Conservation (phyloP, 2,113 vertebrate genomes). For the Bagarius yarrelli region DNA sequence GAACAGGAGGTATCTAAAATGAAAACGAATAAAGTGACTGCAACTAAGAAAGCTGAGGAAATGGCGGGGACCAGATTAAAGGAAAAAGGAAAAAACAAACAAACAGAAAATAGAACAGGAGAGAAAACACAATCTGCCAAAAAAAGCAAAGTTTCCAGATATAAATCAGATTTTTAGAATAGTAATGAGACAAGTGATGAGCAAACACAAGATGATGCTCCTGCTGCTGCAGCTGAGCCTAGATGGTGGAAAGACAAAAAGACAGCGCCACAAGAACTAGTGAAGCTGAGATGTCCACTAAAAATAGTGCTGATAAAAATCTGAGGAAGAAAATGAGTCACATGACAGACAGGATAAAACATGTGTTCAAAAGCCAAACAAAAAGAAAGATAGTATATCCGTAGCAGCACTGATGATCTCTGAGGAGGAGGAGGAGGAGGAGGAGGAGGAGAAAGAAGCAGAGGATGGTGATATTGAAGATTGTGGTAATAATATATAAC, state of each 20-base stretch:
- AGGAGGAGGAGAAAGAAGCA: too few relatives aligned
- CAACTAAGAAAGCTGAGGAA: slow-evolving; percentile 5
- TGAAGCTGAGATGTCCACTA: not conserved
- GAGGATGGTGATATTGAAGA: too few relatives aligned
- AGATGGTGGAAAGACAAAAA: not conserved
- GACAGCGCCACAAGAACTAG: not conserved
- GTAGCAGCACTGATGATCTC: not conserved
- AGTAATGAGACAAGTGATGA: slow-evolving; percentile 24
- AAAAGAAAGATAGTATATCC: slow-evolving; percentile 10
- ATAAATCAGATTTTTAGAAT: slow-evolving; percentile 12
- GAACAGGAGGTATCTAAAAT: slow-evolving; percentile 35
- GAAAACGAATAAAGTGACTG: slow-evolving; percentile 8
- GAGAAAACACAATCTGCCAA: slow-evolving; percentile 48
- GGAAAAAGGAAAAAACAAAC: slow-evolving; percentile 38
- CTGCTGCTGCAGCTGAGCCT: slow-evolving; percentile 4
- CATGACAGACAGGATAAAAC: not conserved
- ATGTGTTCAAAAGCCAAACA: not conserved
- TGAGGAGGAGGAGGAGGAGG: slow-evolving; percentile 14
- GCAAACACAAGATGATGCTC: not conserved
- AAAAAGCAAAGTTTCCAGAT: not conserved
- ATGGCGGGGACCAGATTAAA: slow-evolving; percentile 18
- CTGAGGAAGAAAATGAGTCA: slow-evolving; percentile 36
- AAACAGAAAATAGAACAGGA: slow-evolving; percentile 33
- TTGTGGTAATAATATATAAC: not conserved
- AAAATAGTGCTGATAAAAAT: slow-evolving; percentile 1